A percentile compares a stretch with the other conserved stretches of the same genome.
These are phyloP conservation scores for Corythornis cristatus DNA, from an alignment of 2,113 vertebrate species.

Conservation along the genomic window DNA sequence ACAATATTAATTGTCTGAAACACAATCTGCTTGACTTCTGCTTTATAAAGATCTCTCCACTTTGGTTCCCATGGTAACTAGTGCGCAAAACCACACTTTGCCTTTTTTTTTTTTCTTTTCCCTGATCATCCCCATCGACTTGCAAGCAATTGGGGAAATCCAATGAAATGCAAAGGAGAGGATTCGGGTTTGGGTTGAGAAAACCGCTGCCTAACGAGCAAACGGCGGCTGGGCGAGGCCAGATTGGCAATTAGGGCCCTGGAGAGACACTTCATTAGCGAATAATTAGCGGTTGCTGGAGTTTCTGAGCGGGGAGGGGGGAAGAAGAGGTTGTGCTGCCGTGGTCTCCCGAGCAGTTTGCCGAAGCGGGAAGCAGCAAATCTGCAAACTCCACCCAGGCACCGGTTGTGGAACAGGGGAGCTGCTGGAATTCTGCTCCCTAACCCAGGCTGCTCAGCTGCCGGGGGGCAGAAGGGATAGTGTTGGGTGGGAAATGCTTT, in stretches of 20 bases:
- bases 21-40: slow-evolving; percentile 53
- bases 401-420: not conserved
- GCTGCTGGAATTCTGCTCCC: not conserved
- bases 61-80: slow-evolving; percentile 68
- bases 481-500: not conserved
- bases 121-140: slow-evolving; percentile 20
- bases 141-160: slow-evolving; percentile 30
- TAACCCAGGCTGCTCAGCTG: not conserved
- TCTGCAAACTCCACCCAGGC: not conserved
- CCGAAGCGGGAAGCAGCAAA: not conserved
- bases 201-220: not conserved
- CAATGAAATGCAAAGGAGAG: slow-evolving; percentile 4
- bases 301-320: not conserved
- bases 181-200: slow-evolving; percentile 7
- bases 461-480: not conserved
- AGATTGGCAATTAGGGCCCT: not conserved
- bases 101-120: not conserved
- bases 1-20: slow-evolving; percentile 59
- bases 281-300: slow-evolving; percentile 27
- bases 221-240: not conserved
- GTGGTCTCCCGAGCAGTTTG: not conserved
- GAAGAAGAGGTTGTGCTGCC: not conserved
- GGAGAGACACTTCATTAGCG: not conserved
- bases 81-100: slow-evolving; percentile 22
- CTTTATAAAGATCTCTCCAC: slow-evolving; percentile 43